Percentiles rank a stretch among this genome's conserved stretches.
Evolutionary conservation across 2,797 vertebrate species (phyloP).

Genomic region (Pseudochromis fuscus): DNA sequence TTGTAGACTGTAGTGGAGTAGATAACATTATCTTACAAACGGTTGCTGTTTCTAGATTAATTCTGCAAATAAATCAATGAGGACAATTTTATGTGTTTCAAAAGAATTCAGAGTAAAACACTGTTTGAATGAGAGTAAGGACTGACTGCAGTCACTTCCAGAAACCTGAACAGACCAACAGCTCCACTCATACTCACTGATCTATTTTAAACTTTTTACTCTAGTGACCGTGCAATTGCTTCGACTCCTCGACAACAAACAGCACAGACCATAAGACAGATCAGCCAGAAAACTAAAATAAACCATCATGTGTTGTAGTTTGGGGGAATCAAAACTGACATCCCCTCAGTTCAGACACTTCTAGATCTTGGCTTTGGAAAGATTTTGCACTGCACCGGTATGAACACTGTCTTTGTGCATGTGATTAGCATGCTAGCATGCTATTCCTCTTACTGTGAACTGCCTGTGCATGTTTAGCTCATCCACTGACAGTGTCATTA

Average conservation of each 20-base stretch:
- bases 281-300: constrained; percentile 26
- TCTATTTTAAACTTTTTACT: constrained; percentile 76
- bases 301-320: neutral
- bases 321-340: neutral
- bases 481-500: constrained; percentile 9
- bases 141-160: neutral
- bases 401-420: constrained; percentile 31
- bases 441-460: neutral
- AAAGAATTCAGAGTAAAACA: neutral
- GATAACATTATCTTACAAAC: too few species aligned
- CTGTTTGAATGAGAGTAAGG: neutral
- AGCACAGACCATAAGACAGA: constrained; percentile 39
- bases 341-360: constrained; percentile 7
- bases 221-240: constrained; percentile 23
- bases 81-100: neutral
- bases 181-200: constrained; percentile 17
- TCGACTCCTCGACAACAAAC: constrained; percentile 22
- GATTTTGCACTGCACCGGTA: constrained; percentile 51
- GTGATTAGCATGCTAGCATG: constrained; percentile 29
- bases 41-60: neutral
- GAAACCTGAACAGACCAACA: constrained; percentile 53
- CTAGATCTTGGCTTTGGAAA: constrained; percentile 11
- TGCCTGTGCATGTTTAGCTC: constrained; percentile 39
- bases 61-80: neutral
- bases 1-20: too few species aligned